phyloP scores from a whole-genome alignment of 2,888 invertebrate genomes.

The Boloria euphrosyne region DNA sequence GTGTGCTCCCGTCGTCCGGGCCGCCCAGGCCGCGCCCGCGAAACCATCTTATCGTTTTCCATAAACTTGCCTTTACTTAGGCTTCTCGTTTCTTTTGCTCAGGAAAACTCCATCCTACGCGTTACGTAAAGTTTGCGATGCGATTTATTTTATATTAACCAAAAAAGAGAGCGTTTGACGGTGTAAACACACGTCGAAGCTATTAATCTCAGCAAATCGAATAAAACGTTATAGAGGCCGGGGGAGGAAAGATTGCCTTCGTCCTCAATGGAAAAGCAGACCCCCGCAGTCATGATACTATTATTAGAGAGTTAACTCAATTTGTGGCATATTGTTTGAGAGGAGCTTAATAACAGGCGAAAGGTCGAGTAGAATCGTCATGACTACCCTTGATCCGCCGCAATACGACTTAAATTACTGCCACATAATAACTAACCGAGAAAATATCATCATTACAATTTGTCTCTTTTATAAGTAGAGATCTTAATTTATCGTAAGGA shows the following conservation, averaged over 20 bases:
- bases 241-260: conserved; percentile 67
- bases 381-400: conserved; percentile 67
- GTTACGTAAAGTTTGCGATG: conserved; percentile 16
- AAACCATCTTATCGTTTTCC: conserved; percentile 41
- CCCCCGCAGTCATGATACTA: conserved; percentile 72
- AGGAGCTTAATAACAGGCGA: conserved; percentile 79
- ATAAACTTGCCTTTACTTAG: conserved; percentile 47
- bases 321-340: conserved; percentile 82
- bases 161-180: conserved; percentile 50
- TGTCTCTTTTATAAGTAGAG: background rate
- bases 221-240: conserved; percentile 71
- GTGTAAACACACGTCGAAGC: conserved; percentile 59
- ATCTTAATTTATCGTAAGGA: background rate
- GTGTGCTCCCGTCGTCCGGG: conserved; percentile 41
- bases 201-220: conserved; percentile 76
- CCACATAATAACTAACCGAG: conserved; percentile 46
- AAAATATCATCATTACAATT: conserved; percentile 32
- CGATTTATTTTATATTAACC: background rate
- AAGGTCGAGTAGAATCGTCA: conserved; percentile 68
- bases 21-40: conserved; percentile 33
- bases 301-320: conserved; percentile 82
- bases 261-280: conserved; percentile 65
- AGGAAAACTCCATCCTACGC: conserved; percentile 43
- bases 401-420: conserved; percentile 47
- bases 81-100: conserved; percentile 46